These are phyloP conservation scores for Microplitis demolitor DNA, from an alignment of 1,140 invertebrate species.

Conservation along the genomic window DNA sequence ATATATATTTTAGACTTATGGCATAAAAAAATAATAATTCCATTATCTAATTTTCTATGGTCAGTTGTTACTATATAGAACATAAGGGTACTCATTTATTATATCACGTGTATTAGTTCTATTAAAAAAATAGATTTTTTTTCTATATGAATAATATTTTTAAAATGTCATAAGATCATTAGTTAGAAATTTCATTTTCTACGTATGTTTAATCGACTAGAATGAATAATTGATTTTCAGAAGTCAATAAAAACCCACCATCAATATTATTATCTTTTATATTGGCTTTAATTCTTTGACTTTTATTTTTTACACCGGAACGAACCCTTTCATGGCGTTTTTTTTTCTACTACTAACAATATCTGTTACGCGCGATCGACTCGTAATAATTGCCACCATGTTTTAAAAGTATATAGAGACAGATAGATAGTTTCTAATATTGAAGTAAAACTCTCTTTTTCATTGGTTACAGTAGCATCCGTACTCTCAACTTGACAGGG, in stretches of 20 bases:
- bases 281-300: not conserved
- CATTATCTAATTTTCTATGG: not conserved
- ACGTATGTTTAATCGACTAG: not conserved
- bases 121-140: too few species aligned
- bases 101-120: too few species aligned
- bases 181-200: not conserved
- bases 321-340: slow-evolving; percentile 19
- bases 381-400: slow-evolving; percentile 50
- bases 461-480: not conserved
- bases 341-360: slow-evolving; percentile 42
- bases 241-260: too few species aligned
- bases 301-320: slow-evolving; percentile 1
- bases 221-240: too few species aligned
- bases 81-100: not conserved
- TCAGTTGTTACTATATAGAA: not conserved
- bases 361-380: slow-evolving; percentile 55
- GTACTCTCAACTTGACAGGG: not conserved
- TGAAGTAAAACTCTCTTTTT: not conserved
- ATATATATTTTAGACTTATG: too few species aligned
- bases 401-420: not conserved
- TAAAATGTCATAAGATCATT: not conserved
- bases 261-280: too few species aligned
- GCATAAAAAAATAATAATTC: too few species aligned
- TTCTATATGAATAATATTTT: too few species aligned
- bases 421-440: too few species aligned